These are phyloP conservation scores for Phylloscopus trochilus DNA, from an alignment of 2,113 vertebrate genomes.

Conservation along the genomic window DNA sequence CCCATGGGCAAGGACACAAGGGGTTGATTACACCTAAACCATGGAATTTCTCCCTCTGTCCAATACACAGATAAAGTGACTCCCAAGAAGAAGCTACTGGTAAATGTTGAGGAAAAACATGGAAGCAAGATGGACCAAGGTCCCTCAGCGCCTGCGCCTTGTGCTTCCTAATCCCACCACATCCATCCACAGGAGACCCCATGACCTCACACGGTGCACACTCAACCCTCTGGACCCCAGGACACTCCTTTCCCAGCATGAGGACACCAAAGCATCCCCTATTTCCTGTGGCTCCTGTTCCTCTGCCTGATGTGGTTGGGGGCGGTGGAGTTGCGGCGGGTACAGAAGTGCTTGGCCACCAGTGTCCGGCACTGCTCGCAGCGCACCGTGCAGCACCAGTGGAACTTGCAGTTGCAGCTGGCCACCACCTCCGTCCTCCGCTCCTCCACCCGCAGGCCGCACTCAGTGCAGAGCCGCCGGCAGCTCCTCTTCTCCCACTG, in stretches of 20 bases:
- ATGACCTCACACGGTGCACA: fast-evolving
- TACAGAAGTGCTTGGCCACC: slow-evolving; percentile 87
- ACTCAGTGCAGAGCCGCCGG: slow-evolving; percentile 85
- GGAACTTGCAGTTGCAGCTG: slow-evolving; percentile 96
- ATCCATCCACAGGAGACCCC: neutral
- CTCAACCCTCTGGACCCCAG: fast-evolving
- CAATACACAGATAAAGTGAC: neutral
- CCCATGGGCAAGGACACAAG: neutral
- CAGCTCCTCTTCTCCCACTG: slow-evolving; percentile 86
- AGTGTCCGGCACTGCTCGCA: slow-evolving; percentile 87
- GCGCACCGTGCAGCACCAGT: slow-evolving; percentile 94
- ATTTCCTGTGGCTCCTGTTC: slow-evolving; percentile 61
- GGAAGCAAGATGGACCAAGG: neutral
- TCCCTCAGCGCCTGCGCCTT: neutral
- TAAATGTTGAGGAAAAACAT: neutral
- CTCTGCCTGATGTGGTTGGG: slow-evolving; percentile 68
- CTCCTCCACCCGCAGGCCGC: slow-evolving; percentile 85
- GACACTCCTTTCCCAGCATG: fast-evolving
- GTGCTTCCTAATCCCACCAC: neutral
- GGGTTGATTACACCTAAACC: neutral
- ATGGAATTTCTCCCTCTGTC: neutral
- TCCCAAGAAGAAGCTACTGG: neutral
- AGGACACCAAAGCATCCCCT: neutral
- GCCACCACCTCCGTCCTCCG: slow-evolving; percentile 77
- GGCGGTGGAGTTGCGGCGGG: slow-evolving; percentile 9